Base-by-base conservation (phyloP, 2,888 invertebrate genomes). In the Cosmorhoe ocellata region DNA sequence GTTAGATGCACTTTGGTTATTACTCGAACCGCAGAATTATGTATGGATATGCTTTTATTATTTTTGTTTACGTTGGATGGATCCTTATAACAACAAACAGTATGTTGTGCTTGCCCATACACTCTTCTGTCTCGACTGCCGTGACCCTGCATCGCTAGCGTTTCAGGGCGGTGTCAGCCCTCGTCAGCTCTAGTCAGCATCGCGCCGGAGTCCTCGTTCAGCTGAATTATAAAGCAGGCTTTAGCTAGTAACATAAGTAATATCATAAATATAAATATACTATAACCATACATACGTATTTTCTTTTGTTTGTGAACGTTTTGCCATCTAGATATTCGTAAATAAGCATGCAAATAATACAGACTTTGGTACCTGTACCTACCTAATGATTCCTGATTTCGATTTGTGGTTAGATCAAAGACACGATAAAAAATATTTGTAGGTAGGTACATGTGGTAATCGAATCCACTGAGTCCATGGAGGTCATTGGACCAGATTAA, bases 161-260 rank as follows among this genome's bases (percentile, higher is more conserved):
- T 53, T 51, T 58, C 56, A 14, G 51, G 37, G 41, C 44, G 28
- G 63, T 66, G 68, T 71, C 67, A 69, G 71, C 57, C 62, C 50
- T 56, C 67, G 67, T 74, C 74, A 74, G 71, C 67, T 55, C 47
- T 58, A 66, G 66, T 69, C 71, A 69, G 66, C 72, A 53, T 59
- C 63, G 62, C 58, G 66, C 70, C 52, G 42, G 47, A 27, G 26
- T 31, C 30, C 38, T 45, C 37, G 40, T 30, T 47, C 34, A 47
- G 47, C 47, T 47, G 33, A 41, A 41, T 41, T 26, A 24, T 13
- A 12, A 27, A 22, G 24, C 11, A 11, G 18, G 3, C 5, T 2
- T 18, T 12, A 37, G 6, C 37, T 36, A n/a, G 9, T 24, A n/a
- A 11, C 30, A 11, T 2, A n/a, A 30, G 11, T 11, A 30, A 24